Conservation (phyloP, 2,797 vertebrate species). For the Darevskia mixta region DNA sequence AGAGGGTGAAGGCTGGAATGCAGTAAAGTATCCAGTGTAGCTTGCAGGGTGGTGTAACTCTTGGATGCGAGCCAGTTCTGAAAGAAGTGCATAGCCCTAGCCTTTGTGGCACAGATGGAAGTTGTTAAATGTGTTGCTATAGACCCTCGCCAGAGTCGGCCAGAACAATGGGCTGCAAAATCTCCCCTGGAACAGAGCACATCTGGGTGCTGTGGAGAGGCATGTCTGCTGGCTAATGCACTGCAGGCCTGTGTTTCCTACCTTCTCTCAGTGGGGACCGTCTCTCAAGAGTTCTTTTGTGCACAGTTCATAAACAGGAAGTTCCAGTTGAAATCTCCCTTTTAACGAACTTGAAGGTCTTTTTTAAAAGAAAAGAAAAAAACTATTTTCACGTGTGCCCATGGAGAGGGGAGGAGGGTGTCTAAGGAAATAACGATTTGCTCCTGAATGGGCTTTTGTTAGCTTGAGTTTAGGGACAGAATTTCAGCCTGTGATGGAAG, state of each 20-base stretch:
- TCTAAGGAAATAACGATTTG: neutral
- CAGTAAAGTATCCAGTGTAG: slow-evolving; percentile 59
- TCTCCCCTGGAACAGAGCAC: slow-evolving; percentile 50
- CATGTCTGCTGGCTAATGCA: slow-evolving; percentile 15
- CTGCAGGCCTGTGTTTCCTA: slow-evolving; percentile 37
- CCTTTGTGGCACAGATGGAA: slow-evolving; percentile 67
- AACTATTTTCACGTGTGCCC: neutral
- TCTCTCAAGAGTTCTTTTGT: neutral
- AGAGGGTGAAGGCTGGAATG: slow-evolving; percentile 44
- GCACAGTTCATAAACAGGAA: slow-evolving; percentile 18
- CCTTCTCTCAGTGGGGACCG: neutral
- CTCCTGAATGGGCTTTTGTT: neutral
- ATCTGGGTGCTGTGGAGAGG: slow-evolving; percentile 42
- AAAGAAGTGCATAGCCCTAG: slow-evolving; percentile 31
- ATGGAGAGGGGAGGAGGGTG: neutral
- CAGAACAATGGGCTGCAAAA: slow-evolving; percentile 45
- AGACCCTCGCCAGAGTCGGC: slow-evolving; percentile 45
- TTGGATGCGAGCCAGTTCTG: slow-evolving; percentile 60
- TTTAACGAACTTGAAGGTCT: neutral
- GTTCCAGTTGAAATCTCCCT: neutral
- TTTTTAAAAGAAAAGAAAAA: neutral
- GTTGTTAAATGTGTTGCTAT: slow-evolving; percentile 64
- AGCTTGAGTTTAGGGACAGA: neutral
- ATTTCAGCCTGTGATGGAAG: neutral
- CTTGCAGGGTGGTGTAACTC: slow-evolving; percentile 65